A percentile compares a stretch with the other conserved stretches of the same genome.
Evolutionary conservation across 2,888 invertebrate species (phyloP).

Genomic region (Xestia sexstrigata): DNA sequence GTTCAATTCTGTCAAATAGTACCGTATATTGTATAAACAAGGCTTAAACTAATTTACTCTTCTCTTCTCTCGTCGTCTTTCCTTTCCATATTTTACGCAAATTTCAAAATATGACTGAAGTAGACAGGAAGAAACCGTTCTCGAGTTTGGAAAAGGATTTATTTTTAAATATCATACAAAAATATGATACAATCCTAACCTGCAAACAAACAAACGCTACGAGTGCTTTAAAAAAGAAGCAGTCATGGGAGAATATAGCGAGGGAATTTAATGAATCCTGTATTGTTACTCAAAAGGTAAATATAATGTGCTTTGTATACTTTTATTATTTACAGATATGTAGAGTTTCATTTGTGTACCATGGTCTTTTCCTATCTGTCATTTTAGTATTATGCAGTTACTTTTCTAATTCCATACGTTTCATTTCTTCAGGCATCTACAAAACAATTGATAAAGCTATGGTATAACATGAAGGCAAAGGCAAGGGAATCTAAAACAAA

Average conservation of each 20-base stretch:
- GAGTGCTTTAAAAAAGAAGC: slow-evolving; percentile 20
- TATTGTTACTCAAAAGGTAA: slow-evolving; percentile 20
- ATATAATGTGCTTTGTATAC: not conserved
- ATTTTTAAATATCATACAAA: too few species aligned
- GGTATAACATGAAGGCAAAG: not conserved
- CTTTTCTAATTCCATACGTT: slow-evolving; percentile 4
- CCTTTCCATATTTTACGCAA: not conserved
- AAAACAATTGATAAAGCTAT: slow-evolving; percentile 10
- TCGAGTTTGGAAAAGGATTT: slow-evolving; percentile 3
- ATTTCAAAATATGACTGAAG: slow-evolving; percentile 10
- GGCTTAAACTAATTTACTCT: too few species aligned
- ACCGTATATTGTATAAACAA: not conserved
- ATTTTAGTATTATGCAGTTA: not conserved
- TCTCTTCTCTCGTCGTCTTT: too few species aligned
- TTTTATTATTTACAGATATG: too few species aligned
- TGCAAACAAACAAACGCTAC: slow-evolving; percentile 24
- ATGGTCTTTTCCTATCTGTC: slow-evolving; percentile 10
- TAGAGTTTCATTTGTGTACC: slow-evolving; percentile 1
- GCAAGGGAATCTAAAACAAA: too few species aligned
- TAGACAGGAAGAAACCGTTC: slow-evolving; percentile 14
- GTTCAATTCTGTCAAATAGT: not conserved
- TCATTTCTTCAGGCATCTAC: slow-evolving; percentile 6
- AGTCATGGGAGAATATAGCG: slow-evolving; percentile 14
- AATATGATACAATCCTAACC: slow-evolving; percentile 11
- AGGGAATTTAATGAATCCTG: slow-evolving; percentile 9